These are phyloP conservation scores for Larimichthys crocea DNA, from an alignment of 2,113 vertebrate species.

Conservation along the genomic window DNA sequence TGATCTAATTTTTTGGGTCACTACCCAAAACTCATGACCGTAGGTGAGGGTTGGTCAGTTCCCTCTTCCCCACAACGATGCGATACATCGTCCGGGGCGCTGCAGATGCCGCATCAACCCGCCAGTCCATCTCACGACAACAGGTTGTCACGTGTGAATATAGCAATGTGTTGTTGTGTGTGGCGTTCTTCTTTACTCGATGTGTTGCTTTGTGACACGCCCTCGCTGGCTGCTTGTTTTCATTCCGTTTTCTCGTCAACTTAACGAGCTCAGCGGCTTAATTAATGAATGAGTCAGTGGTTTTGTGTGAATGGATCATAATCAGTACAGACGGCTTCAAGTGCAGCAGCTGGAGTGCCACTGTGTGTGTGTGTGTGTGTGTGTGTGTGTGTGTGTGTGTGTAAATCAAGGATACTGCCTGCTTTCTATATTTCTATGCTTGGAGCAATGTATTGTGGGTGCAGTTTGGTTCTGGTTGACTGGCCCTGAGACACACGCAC, in stretches of 20 bases:
- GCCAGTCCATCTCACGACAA: too few relatives aligned
- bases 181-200: neutral
- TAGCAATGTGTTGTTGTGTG: neutral
- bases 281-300: conserved; percentile 37
- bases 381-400: conserved; percentile 30
- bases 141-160: neutral
- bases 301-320: conserved; percentile 34
- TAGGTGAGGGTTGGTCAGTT: too few relatives aligned
- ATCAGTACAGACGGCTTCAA: conserved; percentile 31
- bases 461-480: conserved; percentile 66
- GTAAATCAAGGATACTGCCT: conserved; percentile 23
- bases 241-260: conserved; percentile 4
- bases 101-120: too few relatives aligned
- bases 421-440: conserved; percentile 48
- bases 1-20: too few relatives aligned
- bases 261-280: conserved; percentile 13
- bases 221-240: conserved; percentile 4
- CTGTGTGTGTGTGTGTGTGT: conserved; percentile 30
- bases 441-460: conserved; percentile 66
- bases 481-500: conserved; percentile 44
- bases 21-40: too few relatives aligned
- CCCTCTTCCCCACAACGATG: too few relatives aligned
- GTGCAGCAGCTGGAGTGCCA: neutral
- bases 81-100: too few relatives aligned
- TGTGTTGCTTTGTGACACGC: neutral